Conservation (phyloP, 2,797 vertebrate species). For the Numenius phaeopus region DNA sequence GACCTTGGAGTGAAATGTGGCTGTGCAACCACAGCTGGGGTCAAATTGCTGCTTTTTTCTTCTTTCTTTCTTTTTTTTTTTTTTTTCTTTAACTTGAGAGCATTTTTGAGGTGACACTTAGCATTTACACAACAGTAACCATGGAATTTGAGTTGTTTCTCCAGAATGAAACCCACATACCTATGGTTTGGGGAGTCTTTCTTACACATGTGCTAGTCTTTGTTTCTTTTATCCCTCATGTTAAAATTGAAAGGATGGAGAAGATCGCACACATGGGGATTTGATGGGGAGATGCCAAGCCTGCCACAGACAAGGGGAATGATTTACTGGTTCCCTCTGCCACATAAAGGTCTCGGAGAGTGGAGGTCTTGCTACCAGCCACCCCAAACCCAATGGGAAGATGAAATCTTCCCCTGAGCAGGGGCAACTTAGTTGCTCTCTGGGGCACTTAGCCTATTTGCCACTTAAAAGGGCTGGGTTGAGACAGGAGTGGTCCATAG, state of each 20-base stretch:
- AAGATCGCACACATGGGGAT: not conserved
- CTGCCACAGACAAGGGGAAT: not conserved
- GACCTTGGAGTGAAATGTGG: not conserved
- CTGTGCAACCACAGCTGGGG: not conserved
- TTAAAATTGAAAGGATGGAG: not conserved
- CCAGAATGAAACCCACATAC: not conserved
- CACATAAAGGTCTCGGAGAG: not conserved
- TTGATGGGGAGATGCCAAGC: not conserved
- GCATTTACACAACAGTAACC: not conserved
- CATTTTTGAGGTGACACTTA: slow-evolving; percentile 13
- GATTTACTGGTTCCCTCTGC: not conserved
- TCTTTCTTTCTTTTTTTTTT: not conserved
- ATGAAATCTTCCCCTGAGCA: not conserved
- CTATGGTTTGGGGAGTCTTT: not conserved
- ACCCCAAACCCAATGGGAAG: not conserved
- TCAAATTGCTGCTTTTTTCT: not conserved
- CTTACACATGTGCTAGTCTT: not conserved
- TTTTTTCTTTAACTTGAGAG: not conserved
- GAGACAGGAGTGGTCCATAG: not conserved
- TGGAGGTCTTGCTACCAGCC: not conserved
- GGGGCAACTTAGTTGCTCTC: too few relatives aligned
- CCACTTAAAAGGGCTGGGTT: not conserved
- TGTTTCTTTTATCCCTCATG: not conserved
- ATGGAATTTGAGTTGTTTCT: not conserved
- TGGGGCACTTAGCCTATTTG: not conserved